These are phyloP conservation scores for Pteruthius melanotis DNA, from an alignment of 2,113 vertebrate genomes.

Conservation along the genomic window DNA sequence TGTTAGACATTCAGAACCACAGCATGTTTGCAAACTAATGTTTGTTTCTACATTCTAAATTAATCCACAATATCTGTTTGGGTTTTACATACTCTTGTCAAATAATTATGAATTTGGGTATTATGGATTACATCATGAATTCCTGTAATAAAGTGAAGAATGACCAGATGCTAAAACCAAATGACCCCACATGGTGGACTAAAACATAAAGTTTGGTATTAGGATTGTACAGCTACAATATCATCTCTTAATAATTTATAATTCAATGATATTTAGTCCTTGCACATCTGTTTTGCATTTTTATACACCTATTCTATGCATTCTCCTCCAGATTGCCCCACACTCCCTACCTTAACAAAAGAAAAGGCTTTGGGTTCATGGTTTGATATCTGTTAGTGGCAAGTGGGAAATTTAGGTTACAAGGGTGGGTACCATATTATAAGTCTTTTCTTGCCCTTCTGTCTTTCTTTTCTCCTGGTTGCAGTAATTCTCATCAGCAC, in stretches of 20 bases:
- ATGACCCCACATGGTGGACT: background rate
- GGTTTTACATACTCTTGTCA: background rate
- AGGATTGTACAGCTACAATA: background rate
- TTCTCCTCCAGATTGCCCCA: fast-evolving
- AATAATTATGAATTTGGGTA: background rate
- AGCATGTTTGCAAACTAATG: background rate
- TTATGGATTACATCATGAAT: background rate
- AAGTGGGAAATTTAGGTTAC: background rate
- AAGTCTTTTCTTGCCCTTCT: background rate
- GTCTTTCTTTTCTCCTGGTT: background rate
- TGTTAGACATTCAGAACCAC: background rate
- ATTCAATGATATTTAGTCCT: background rate
- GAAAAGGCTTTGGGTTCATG: background rate
- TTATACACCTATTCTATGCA: too few species aligned
- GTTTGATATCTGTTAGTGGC: background rate
- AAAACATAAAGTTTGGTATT: background rate
- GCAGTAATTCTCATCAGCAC: background rate
- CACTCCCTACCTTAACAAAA: background rate
- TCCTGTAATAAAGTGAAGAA: background rate
- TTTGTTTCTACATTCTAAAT: background rate
- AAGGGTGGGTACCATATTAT: fast-evolving
- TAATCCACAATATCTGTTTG: background rate
- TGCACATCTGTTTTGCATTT: background rate
- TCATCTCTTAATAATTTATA: background rate
- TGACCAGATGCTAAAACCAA: background rate